Evolutionary conservation across 2,797 vertebrate genomes (phyloP).

Genomic region (Vireo griseus): DNA sequence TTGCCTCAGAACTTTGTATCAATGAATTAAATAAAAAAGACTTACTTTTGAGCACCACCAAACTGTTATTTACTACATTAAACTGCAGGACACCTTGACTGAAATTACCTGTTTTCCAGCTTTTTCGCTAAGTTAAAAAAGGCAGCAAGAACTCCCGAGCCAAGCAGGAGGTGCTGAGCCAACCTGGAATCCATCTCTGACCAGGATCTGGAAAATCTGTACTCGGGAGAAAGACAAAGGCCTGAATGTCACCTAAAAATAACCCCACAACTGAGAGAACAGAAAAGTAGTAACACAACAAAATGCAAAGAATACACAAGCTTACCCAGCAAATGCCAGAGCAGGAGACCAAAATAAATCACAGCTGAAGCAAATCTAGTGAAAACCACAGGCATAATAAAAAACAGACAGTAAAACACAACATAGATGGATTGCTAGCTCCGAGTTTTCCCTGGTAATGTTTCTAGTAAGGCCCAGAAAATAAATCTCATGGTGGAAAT

Average conservation of each 20-base stretch:
- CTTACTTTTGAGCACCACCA: background rate
- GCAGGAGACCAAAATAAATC: constrained; percentile 63
- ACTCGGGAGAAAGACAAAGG: background rate
- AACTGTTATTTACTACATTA: background rate
- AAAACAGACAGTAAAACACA: constrained; percentile 64
- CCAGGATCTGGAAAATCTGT: rapidly evolving
- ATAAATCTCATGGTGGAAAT: constrained; percentile 27
- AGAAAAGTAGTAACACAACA: background rate
- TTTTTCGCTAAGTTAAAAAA: background rate
- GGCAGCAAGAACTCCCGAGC: background rate
- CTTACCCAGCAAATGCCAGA: constrained; percentile 36
- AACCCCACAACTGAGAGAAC: background rate
- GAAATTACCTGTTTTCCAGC: background rate
- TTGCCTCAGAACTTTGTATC: background rate
- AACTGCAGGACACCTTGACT: background rate
- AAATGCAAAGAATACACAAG: background rate
- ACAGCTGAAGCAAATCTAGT: constrained; percentile 22
- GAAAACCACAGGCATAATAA: constrained; percentile 63
- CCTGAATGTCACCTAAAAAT: background rate
- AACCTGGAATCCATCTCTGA: rapidly evolving
- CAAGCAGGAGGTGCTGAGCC: background rate
- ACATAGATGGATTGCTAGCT: background rate
- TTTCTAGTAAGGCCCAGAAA: constrained; percentile 41
- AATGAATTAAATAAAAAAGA: background rate
- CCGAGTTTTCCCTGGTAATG: background rate